Base-by-base conservation (phyloP, 1,140 invertebrate species). In the Drosophila lowei region DNA sequence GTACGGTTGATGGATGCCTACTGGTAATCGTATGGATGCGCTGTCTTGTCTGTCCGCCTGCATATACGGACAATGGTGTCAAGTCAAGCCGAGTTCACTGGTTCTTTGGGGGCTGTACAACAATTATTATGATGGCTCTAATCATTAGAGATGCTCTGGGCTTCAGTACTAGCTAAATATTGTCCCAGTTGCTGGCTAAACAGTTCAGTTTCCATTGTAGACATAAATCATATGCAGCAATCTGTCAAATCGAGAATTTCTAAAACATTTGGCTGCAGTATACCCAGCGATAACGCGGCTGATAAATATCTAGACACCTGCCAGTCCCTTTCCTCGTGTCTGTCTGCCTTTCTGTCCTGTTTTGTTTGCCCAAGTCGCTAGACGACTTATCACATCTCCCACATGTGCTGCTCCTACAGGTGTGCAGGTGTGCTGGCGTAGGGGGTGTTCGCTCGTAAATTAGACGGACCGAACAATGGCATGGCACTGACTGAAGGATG, bases 211-310 rank as follows among this genome's bases (percentile, higher is more conserved):
- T 43, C n/a, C 46, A 18, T 28, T 75, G 71, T 64, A 48, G 64
- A 74, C 63, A 88, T 77, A 77, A 81, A 76, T 78, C 41, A 77
- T 85, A 86, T 81, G 77, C 77, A 80, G 77, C 41, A 79, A 79
- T 52, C 64, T 78, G 70, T 76, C 72, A 75, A 43, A 41, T 28
- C 5, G 25, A 15, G 18, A 48, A 46, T 50, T 23, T 68, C 55
- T 38, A 54, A 38, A 59, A 43, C 34, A 68, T 23, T 61, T 54
- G 54, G 47, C 54, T 81, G 80, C 81, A 86, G 63, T 63, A 59
- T 58, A 30, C 28, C 38, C 11, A 5, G 44, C 42, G 78, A 80
- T 80, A 80, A 77, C 34, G 41, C 34, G 43, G 6, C 60, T 58
- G 78, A 81, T 83, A 84, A 79, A 44, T 41, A 66, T 34, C 18